These are phyloP conservation scores for Drosophila fungiperda DNA, from an alignment of 2,888 invertebrate genomes.

Conservation along the genomic window DNA sequence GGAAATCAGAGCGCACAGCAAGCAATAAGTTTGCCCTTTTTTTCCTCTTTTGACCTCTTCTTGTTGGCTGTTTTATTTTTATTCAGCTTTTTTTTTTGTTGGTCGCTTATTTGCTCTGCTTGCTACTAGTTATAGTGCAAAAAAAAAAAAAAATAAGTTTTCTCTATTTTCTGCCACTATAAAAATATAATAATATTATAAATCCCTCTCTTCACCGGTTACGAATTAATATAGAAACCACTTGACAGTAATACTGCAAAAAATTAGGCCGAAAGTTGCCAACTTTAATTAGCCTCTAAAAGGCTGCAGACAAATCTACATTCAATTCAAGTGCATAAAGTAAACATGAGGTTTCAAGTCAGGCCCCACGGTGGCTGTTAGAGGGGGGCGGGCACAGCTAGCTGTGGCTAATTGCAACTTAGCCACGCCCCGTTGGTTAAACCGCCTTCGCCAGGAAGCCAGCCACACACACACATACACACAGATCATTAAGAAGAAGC, in stretches of 20 bases:
- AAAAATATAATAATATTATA: not conserved
- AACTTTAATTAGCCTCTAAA: slow-evolving; percentile 64
- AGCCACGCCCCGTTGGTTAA: slow-evolving; percentile 77
- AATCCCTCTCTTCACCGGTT: not conserved
- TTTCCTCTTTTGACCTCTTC: slow-evolving; percentile 7
- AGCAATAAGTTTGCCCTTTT: slow-evolving; percentile 55
- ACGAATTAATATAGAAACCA: not conserved
- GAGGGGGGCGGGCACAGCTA: not conserved
- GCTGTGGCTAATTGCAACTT: slow-evolving; percentile 76
- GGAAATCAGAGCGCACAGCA: slow-evolving; percentile 75
- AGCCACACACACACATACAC: slow-evolving; percentile 44
- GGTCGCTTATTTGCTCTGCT: slow-evolving; percentile 30
- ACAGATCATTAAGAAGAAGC: slow-evolving; percentile 39
- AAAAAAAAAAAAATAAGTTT: not conserved
- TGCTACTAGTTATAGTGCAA: slow-evolving; percentile 21
- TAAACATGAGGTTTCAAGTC: slow-evolving; percentile 62
- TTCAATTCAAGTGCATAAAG: slow-evolving; percentile 53
- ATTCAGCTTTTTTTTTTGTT: slow-evolving; percentile 21
- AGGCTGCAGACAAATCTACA: slow-evolving; percentile 52
- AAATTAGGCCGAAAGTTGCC: slow-evolving; percentile 31
- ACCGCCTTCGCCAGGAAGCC: slow-evolving; percentile 58
- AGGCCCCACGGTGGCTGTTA: slow-evolving; percentile 21
- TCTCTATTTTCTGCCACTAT: not conserved
- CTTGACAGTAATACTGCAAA: not conserved
- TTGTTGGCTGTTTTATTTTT: slow-evolving; percentile 24